Evolutionary conservation across 2,888 invertebrate genomes (phyloP), one percentile per base, ranked within the genome.

Genomic region (Deroplatys truncata): DNA sequence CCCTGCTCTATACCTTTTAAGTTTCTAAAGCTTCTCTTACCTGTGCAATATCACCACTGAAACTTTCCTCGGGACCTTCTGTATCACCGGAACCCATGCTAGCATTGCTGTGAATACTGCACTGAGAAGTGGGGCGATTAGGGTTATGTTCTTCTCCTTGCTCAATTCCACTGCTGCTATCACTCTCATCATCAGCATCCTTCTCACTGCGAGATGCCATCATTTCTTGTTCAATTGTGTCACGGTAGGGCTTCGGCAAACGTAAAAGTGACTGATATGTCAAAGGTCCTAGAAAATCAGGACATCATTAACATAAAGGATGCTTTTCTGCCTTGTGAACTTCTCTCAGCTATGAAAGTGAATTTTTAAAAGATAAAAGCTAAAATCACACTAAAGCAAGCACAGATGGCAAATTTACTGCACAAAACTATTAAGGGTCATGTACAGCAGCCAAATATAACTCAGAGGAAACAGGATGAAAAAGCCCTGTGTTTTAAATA

Each of bases 201-300:
- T 96, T 96, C 92, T 96, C 96, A 90, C 96, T 95, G 92, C 91
- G 94, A 93, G 89, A 90, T 89, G 91, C 90, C 89, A 91, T 83
- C 84, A 89, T 91, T 86, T 92, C 91, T 82, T 91, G 88, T 84
- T 92, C 91, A 88, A 92, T 91, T 28, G 91, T 89, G 90, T 93
- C 96, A 95, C 96, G 95, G 92, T 98, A 98, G 0, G 97, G 97
- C 92, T 97, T 97, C 15, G 98, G 98, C 89, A 98, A 93, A 90
- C 98, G 95, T 0, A 97, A 97, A 94, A 98, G 95, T 20, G 97
- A 97, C 93, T 98, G 97, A 92, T 98, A 98, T 35, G 98, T 98
- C 89, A 98, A 93, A 0, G 98, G 98, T 31, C 93, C 92, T 93
- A 86, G 49, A 84, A 90, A 88, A 89, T 85, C 28, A 86, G n/a